Base-by-base conservation (phyloP, 1,140 invertebrate genomes). In the Colletes latitarsis region DNA sequence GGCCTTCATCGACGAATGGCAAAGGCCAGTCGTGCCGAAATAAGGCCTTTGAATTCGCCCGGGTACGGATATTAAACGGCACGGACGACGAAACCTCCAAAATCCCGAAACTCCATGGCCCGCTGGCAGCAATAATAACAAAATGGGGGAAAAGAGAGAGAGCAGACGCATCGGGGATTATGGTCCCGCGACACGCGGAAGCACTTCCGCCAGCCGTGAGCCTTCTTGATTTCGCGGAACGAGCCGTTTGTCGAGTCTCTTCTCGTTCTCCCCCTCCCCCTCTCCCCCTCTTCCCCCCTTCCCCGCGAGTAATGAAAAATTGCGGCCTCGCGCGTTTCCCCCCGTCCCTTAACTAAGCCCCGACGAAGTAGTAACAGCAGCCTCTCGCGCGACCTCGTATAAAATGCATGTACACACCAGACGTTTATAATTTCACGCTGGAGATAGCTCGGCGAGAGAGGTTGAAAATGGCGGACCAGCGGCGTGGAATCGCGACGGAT, bases 391-490 rank as follows among this genome's bases (percentile, higher is more conserved):
- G 41, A 8, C 12, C 60, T 58, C 49, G 77, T 68, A 53, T 60
- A 58, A 72, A 57, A 74, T 81, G 67, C 71, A 71, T 49, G 76
- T 39, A 57, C 63, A n/a, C 46, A 55, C 41, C 19, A 30, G 46
- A 30, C 67, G 72, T 52, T 64, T 73, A 62, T 71, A 84, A 84
- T 85, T 84, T 77, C 77, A 71, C 77, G 80, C 66, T 49, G 68
- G 0, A 19, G 15, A 49, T 52, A 14, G 60, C 53, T 2, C 43
- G 39, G 5, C 6, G 19, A 30, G 39, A 41, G 39, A 55, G 67
- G n/a, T 15, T 30, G 52, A 52, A 49, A 70, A 39, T 8, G 17
- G 43, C 66, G 12, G 6, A 30, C 30, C 30, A 30, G 12, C 3
- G 49, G n/a, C 39, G 1, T 30, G 19, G 21, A 12, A 46, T 76